Percentiles rank a stretch among this genome's conserved stretches.
phyloP scores from a whole-genome alignment of 2,113 vertebrate species.

The Daphoenositta chrysoptera region DNA sequence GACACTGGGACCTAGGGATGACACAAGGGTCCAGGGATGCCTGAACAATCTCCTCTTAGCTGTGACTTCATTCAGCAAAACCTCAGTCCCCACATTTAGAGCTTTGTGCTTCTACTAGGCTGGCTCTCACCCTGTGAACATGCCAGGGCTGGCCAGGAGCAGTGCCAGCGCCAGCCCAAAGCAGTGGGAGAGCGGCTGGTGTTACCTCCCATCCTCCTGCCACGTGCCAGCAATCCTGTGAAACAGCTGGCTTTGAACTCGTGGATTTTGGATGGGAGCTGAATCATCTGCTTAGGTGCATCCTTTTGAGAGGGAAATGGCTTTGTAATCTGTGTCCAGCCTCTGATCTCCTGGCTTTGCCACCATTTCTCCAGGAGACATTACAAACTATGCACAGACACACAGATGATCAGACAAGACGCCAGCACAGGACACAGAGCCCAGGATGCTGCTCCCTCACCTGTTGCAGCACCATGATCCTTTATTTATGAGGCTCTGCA shows the following conservation, averaged over 20 bases:
- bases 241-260: not conserved
- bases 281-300: not conserved
- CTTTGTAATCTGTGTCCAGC: not conserved
- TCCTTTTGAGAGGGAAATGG: not conserved
- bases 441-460: not conserved
- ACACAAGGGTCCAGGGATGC: not conserved
- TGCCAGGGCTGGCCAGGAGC: not conserved
- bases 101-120: not conserved
- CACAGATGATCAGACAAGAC: not conserved
- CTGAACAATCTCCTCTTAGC: not conserved
- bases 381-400: not conserved
- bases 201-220: not conserved
- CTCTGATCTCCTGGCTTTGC: not conserved
- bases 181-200: fast-evolving
- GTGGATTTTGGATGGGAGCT: not conserved
- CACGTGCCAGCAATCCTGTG: not conserved
- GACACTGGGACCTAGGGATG: not conserved
- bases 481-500: not conserved
- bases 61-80: not conserved
- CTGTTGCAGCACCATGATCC: not conserved
- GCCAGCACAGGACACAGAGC: not conserved
- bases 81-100: not conserved
- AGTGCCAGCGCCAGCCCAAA: not conserved
- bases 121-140: not conserved
- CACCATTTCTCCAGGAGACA: not conserved